phyloP scores from a whole-genome alignment of 2,113 vertebrate species.

The Burhinus bistriatus region DNA sequence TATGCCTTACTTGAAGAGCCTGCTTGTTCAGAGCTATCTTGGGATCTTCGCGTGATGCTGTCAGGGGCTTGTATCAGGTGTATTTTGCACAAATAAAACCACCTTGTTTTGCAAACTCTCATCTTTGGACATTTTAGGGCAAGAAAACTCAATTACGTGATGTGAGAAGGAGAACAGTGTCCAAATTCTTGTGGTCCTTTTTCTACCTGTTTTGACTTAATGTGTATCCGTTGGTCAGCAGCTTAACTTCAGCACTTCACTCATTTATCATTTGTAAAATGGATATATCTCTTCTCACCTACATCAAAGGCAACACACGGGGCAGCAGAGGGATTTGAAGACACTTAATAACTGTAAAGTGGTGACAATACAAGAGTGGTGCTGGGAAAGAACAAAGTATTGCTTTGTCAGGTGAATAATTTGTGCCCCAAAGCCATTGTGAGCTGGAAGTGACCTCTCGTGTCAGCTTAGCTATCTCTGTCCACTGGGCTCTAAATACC shows the following conservation, averaged over 20 bases:
- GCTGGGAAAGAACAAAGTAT: neutral
- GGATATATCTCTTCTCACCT: neutral
- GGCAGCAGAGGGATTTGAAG: neutral
- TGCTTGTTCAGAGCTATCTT: neutral
- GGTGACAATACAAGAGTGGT: neutral
- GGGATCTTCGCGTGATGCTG: neutral
- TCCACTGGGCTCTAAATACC: neutral
- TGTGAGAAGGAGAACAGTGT: neutral
- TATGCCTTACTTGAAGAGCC: neutral
- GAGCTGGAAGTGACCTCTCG: slow-evolving; percentile 10
- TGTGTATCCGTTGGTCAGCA: neutral
- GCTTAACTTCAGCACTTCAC: neutral
- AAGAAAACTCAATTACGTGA: neutral
- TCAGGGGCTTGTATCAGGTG: neutral
- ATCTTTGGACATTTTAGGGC: neutral
- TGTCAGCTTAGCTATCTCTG: neutral
- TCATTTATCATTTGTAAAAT: neutral
- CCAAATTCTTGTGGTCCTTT: neutral
- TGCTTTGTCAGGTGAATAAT: slow-evolving; percentile 20
- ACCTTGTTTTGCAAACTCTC: neutral
- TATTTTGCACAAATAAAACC: neutral
- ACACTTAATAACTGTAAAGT: slow-evolving; percentile 1
- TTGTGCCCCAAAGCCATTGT: neutral
- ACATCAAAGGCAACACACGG: neutral
- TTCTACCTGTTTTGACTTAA: neutral